Base-by-base conservation (phyloP, 2,113 vertebrate genomes). In the Catharus minimus region DNA sequence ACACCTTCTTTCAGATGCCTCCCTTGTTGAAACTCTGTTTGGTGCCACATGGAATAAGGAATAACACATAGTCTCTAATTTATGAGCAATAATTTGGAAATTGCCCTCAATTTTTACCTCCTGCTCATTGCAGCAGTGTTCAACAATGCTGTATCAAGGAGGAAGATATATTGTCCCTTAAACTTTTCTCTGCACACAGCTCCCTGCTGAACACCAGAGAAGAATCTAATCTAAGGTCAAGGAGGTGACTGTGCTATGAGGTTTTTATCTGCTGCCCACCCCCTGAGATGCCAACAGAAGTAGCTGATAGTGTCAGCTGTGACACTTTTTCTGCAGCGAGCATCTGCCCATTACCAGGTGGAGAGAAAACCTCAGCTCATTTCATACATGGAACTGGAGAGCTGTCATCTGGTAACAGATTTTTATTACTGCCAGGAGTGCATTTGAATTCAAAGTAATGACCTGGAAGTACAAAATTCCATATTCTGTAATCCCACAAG, bases 401-500 rank as follows among this genome's bases (percentile, higher is more conserved):
- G 71, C 86, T 95, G 89, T 93, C 92, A 93, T 77, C 81, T 80
- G 78, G 43, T 89, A 92, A 93, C 81, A 88, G 79, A 94, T 86
- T 95, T 89, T 94, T 94, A 95, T 85, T 75, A 53, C 71, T 89
- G 27, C 50, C 86, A 92, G 57, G 95, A 95, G 92, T 71, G 62
- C 62, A 77, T 89, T 91, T 95, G 86, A 92, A 94, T 89, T 90
- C 64, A 61, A 82, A 87, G 52, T 85, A 95, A 95, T 94, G 86
- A 93, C 62, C 67, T 87, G 81, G 81, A 95, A 92, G 93, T 53
- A 76, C 58, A 93, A 80, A 94, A 89, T 69, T 93, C 81, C 84
- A 73, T 80, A 95, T 89, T 94, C 95, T 89, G 56, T 77, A 95
- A 89, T 94, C 95, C 84, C 91, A 89, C 71, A 89, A 92, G 89